Base-by-base conservation (phyloP, 1,140 invertebrate species). In the Latrodectus geometricus region DNA sequence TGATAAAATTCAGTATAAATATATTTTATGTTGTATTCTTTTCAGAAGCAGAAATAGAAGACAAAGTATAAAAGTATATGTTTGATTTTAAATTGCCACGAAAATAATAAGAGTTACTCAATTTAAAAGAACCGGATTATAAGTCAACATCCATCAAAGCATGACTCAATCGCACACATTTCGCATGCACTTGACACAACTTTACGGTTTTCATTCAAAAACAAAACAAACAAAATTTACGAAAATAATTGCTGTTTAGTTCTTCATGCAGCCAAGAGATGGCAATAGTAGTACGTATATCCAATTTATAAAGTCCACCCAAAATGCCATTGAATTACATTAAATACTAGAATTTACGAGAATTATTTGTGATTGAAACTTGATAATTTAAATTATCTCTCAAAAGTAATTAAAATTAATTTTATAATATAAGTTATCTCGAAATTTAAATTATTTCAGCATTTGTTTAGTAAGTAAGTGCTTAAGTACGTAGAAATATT, bases 121-220 rank as follows among this genome's bases (percentile, higher is more conserved):
- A 66, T n/a, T 80, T 80, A 70, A 80, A 80, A 70, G 69, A 65
- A 48, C 65, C n/a, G 35, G 68, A 52, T 70, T 69, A 80, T n/a
- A 70, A 50, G 21, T 78, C 48, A 49, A 84, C 74, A 56, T 56
- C n/a, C 17, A 56, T 84, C 82, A 54, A 35, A 17, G 61, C 73
- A 84, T 84, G 70, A 84, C 68, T 84, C 82, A 84, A 84, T 76
- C 72, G 17, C n/a, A 68, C 61, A 76, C 82, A 73, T 84, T 76
- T 68, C 54, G 35, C 82, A 84, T 76, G 21, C 73, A 75, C 73
- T 84, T 84, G 82, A 84, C 82, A 76, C 82, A 84, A 84, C 82
- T 84, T 83, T 70, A 68, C 61, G 82, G 35, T 35, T 35, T 84
- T 84, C 68, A 48, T 61, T 66, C 21, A 84, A 83, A 83, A 84